phyloP scores from a whole-genome alignment of 64 coral and sea anemone species.

The Montipora efflorescens region DNA sequence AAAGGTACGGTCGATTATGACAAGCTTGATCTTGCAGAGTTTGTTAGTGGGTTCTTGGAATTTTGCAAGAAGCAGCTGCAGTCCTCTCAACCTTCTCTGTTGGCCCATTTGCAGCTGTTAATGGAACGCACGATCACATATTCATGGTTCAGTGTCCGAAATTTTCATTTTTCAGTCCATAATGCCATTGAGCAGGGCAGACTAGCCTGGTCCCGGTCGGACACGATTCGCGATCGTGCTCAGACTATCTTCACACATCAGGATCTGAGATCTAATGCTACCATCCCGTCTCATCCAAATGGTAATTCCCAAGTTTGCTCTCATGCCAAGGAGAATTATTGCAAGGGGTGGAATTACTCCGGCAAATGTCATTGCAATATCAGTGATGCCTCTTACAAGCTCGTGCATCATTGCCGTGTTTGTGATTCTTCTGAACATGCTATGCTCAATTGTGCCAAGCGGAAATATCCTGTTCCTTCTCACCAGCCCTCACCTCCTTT shows the following conservation, averaged over 20 bases:
- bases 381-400: neutral
- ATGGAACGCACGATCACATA: constrained; percentile 47
- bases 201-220: neutral
- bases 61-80: constrained; percentile 51
- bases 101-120: constrained; percentile 51
- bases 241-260: constrained; percentile 48
- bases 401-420: neutral
- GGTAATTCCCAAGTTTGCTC: neutral
- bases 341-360: constrained; percentile 21
- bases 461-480: neutral
- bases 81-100: constrained; percentile 11
- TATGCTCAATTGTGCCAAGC: constrained; percentile 29
- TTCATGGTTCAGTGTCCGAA: constrained; percentile 39
- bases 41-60: constrained; percentile 46
- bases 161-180: constrained; percentile 49
- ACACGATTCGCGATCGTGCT: constrained; percentile 4
- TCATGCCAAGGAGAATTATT: neutral
- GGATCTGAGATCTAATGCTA: constrained; percentile 7
- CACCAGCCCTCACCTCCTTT: neutral
- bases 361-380: constrained; percentile 1
- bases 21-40: constrained; percentile 40
- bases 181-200: constrained; percentile 29
- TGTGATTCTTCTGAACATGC: constrained; percentile 8
- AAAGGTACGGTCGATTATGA: constrained; percentile 56
- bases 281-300: neutral